phyloP scores from a whole-genome alignment of 2,888 invertebrate genomes.

The Adelognathus sp. region DNA sequence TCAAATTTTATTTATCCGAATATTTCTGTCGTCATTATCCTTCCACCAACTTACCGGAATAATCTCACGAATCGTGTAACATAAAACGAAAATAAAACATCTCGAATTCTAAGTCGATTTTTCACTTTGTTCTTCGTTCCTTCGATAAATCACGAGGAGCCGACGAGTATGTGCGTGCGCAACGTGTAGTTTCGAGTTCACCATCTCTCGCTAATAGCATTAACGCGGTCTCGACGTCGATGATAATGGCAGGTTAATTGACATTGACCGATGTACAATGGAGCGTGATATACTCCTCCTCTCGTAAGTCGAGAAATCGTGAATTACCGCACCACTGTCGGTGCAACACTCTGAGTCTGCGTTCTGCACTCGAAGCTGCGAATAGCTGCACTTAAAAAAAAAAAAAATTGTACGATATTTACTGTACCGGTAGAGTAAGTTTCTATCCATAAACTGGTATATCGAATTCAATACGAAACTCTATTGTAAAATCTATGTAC shows the following conservation, averaged over 20 bases:
- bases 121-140: neutral
- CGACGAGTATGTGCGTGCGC: neutral
- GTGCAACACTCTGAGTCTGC: neutral
- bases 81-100: neutral
- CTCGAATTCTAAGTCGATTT: neutral
- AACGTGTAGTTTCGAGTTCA: neutral
- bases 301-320: neutral
- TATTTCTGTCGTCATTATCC: neutral
- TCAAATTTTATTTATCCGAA: too few relatives aligned
- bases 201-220: slow-evolving; percentile 11
- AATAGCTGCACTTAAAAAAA: too few relatives aligned
- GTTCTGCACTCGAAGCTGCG: neutral
- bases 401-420: too few relatives aligned
- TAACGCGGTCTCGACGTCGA: neutral
- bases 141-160: neutral
- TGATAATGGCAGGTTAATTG: slow-evolving; percentile 43
- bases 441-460: too few relatives aligned
- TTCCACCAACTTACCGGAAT: neutral
- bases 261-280: slow-evolving; percentile 37
- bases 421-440: too few relatives aligned
- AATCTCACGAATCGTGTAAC: neutral
- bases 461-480: too few relatives aligned
- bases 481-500: too few relatives aligned
- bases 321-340: neutral
- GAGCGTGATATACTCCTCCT: neutral